Evolutionary conservation across 2,113 vertebrate species (phyloP).

Genomic region (Hylia prasina): DNA sequence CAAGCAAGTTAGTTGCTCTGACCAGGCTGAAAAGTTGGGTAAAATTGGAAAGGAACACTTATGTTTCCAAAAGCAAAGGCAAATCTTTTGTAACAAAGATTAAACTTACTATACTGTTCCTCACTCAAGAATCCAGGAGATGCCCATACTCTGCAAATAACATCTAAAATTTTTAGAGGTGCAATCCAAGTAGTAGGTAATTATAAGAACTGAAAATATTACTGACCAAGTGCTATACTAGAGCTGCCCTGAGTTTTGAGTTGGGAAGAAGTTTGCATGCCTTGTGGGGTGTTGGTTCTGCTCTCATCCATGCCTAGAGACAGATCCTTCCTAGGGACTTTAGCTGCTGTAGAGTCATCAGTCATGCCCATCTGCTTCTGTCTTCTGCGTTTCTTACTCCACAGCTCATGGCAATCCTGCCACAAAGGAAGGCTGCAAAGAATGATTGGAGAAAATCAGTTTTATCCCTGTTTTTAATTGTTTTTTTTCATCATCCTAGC

Average conservation of each 20-base stretch:
- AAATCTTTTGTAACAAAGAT: not conserved
- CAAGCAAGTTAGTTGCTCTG: not conserved
- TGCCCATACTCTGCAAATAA: not conserved
- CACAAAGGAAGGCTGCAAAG: slow-evolving; percentile 89
- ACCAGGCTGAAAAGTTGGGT: not conserved
- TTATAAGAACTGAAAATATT: slow-evolving; percentile 29
- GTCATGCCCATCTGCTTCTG: slow-evolving; percentile 94
- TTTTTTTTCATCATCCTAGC: not conserved
- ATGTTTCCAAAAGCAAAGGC: not conserved
- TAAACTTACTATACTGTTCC: slow-evolving; percentile 31
- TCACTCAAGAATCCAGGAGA: slow-evolving; percentile 28
- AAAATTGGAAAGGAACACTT: not conserved
- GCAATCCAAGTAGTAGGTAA: slow-evolving; percentile 35
- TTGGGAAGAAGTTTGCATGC: slow-evolving; percentile 80
- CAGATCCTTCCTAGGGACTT: slow-evolving; percentile 90
- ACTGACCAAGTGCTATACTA: slow-evolving; percentile 79
- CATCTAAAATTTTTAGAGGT: slow-evolving; percentile 18
- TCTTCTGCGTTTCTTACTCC: slow-evolving; percentile 96
- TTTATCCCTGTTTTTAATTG: not conserved
- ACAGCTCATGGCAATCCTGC: slow-evolving; percentile 98
- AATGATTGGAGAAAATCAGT: not conserved
- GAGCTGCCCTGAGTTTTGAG: slow-evolving; percentile 82
- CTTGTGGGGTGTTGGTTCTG: slow-evolving; percentile 94
- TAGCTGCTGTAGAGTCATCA: slow-evolving; percentile 84
- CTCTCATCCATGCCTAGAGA: slow-evolving; percentile 92